Conservation (phyloP, 2,797 vertebrate species). For the Paratrypauchen microcephalus region DNA sequence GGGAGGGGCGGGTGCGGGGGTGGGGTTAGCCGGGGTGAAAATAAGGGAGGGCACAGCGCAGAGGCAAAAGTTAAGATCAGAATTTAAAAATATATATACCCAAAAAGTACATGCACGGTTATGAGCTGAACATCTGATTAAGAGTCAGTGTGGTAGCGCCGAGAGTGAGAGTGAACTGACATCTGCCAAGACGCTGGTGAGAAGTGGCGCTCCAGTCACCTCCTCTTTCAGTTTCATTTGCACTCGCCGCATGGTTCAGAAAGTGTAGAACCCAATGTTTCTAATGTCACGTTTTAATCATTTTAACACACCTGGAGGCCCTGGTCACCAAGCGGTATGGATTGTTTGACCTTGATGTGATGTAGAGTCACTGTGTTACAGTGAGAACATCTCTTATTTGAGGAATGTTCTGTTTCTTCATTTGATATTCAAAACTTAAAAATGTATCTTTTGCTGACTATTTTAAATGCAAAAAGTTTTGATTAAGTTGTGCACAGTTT, state of each 20-base stretch:
- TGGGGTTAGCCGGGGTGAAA: slow-evolving; percentile 22
- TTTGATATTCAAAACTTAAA: background rate
- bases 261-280: slow-evolving; percentile 65
- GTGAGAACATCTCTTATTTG: background rate
- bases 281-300: slow-evolving; percentile 55
- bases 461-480: background rate
- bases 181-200: slow-evolving; percentile 60
- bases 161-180: slow-evolving; percentile 49
- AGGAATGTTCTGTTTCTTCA: background rate
- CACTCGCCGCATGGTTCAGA: slow-evolving; percentile 56
- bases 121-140: slow-evolving; percentile 35
- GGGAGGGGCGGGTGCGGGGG: slow-evolving; percentile 21
- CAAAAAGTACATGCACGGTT: slow-evolving; percentile 6
- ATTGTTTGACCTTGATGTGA: slow-evolving; percentile 37
- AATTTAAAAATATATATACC: slow-evolving; percentile 12
- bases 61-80: slow-evolving; percentile 11
- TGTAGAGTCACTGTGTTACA: slow-evolving; percentile 33
- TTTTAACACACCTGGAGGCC: slow-evolving; percentile 52
- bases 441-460: too few species aligned
- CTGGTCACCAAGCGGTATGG: slow-evolving; percentile 28
- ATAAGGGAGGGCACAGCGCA: slow-evolving; percentile 49
- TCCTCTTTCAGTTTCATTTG: slow-evolving; percentile 62
- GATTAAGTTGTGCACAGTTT: background rate
- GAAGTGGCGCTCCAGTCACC: slow-evolving; percentile 56
- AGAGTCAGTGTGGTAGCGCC: slow-evolving; percentile 26